A percentile compares a stretch with the other conserved stretches of the same genome.
Conservation (phyloP, 2,888 invertebrate genomes). For the Eupithecia tripunctaria region DNA sequence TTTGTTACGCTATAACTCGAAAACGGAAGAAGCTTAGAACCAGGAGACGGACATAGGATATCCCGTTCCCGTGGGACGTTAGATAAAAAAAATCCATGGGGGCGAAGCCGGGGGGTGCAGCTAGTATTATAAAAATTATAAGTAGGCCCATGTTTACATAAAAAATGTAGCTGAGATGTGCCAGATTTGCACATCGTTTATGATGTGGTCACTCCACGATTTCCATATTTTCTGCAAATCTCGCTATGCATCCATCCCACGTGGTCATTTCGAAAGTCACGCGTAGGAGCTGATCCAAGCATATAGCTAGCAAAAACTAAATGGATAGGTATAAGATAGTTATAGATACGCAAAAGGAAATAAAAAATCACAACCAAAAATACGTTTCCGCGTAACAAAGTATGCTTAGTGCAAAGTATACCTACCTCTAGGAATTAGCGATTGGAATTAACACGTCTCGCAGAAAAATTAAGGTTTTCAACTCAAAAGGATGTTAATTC, state of each 20-base stretch:
- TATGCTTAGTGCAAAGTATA: too few relatives aligned
- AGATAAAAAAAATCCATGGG: too few relatives aligned
- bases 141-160: neutral
- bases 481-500: slow-evolving; percentile 30
- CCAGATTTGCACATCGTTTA: neutral
- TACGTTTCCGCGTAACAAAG: neutral
- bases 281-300: slow-evolving; percentile 19
- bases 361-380: neutral
- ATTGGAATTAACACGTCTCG: slow-evolving; percentile 34
- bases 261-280: slow-evolving; percentile 19
- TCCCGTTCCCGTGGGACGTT: too few relatives aligned
- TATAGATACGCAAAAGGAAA: neutral
- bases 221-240: slow-evolving; percentile 5
- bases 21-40: too few relatives aligned
- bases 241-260: neutral
- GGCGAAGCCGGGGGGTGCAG: too few relatives aligned
- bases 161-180: neutral
- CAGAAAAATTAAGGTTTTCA: slow-evolving; percentile 34
- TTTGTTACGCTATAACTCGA: too few relatives aligned
- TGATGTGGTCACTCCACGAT: neutral
- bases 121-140: neutral
- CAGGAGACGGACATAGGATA: too few relatives aligned
- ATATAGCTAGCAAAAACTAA: neutral
- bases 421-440: slow-evolving; percentile 18
- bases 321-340: neutral